Evolutionary conservation across 1,140 invertebrate genomes (phyloP), one percentile per base, ranked within the genome.

Genomic region (Cydia strobilella): DNA sequence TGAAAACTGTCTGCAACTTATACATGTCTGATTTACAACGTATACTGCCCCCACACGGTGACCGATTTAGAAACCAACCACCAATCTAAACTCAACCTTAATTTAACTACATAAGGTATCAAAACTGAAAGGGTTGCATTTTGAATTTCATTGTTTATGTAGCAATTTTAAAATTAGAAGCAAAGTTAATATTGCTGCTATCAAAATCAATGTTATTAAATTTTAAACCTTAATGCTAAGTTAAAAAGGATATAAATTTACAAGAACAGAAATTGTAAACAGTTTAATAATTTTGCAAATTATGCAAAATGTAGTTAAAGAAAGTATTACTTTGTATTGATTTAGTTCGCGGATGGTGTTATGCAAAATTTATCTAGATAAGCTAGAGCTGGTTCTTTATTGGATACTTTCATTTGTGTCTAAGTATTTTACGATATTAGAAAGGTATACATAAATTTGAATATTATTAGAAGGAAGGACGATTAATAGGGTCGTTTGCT

Each of bases 1-100:
- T 23, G 27, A 39, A 39, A 42, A 69, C 31, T 69, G 65, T 69
- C n/a, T 69, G 35, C 65, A 69, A 69, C 65, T 69, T 69, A 69
- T 35, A 69, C 65, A 39, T 59, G 25, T 69, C 65, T 69, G 65
- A 69, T 42, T 69, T 69, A 69, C 27, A 69, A 35, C 65, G 27
- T 65, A 65, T 65, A 65, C 20, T 25, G 62, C 63, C 27, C 63
- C 63, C 63, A 66, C 63, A 66, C 27, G 63, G 27, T 66, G 63
- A 66, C 63, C 63, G 63, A 66, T 31, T 66, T 66, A 35, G 25
- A 66, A 66, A 66, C 63, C 25, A 66, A 66, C 27, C 13, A 31
- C 3, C 18, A 12, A 59, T 59, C 54, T 23, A 59, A 59, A 59
- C 12, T 23, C 54, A 59, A 59, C 54, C 20, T 20, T 59, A 59